Evolutionary conservation across 2,888 invertebrate genomes (phyloP), one percentile per base, ranked within the genome.

Genomic region (Melanotus villosus): DNA sequence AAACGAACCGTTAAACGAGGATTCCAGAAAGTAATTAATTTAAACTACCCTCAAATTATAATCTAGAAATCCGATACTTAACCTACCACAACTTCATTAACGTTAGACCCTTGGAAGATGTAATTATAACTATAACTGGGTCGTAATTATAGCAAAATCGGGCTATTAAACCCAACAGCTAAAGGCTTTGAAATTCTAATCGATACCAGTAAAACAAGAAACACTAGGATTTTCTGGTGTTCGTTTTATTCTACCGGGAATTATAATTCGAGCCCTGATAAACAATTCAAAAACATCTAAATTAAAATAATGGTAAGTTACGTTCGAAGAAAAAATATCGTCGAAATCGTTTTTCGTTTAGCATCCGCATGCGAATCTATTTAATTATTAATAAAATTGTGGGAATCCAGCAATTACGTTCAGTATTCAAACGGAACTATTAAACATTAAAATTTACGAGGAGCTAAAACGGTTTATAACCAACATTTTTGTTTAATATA

Each of bases 371-470:
- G 65, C 47, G 60, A 26, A 65, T 21, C 43, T 45, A 47, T 16
- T 70, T 70, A 66, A 63, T 66, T 70, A 70, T 70, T 70, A 63
- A 70, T 66, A 66, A 70, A 70, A 63, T 57, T 70, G 66, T 70
- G 62, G 62, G 66, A 65, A 70, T 70, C 65, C 23, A 34, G 34
- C 54, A 70, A 70, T 70, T 70, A 70, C 65, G 62, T 70, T 34
- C 62, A 66, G 47, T 32, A 66, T 66, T 59, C 54, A 62, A 65
- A 60, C 38, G 32, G 30, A 59, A 45, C 57, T 65, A 70, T 70
- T 70, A 60, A 69, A 56, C 45, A 65, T 70, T 70, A 70, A 70
- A 62, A 70, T 70, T 70, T 70, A 70, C 54, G 64, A 54, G 36
- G 52, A 54, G 64, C 65, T 54, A 59, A 65, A 65, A 14, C 54